Evolutionary conservation across 2,797 vertebrate species (phyloP), one percentile per base, ranked within the genome.

Genomic region (Oreochromis mossambicus): DNA sequence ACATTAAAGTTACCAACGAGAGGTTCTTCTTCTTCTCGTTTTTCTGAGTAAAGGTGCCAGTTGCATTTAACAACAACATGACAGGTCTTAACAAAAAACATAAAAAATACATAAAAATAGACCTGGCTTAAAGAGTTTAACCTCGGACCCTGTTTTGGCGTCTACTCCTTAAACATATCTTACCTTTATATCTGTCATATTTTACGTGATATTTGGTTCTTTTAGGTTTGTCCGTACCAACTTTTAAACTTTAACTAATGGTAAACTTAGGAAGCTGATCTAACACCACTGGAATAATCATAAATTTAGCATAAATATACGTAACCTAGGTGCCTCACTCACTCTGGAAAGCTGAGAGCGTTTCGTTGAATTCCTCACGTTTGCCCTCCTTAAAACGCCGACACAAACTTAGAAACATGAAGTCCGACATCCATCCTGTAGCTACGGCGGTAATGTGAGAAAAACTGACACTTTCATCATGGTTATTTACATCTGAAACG

Each of bases 341-440:
- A 97, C 97, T 91, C 80, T 96, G 78, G 29, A 95, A 90, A 13
- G 55, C 50, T 6, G 83, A 54, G 2, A 96, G 48, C 2, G 80
- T 87, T 46, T 89, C 80, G 1, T 78, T 91, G 76, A 97, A 97
- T 10, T 92, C 90, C 0, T 89, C 88, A 0, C 80, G 24, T 10
- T 92, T 81, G 1, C 66, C 79, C 3, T 95, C 92, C 50, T 91
- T 95, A 77, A 96, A 97, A 38, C 52, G 77, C 2, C 90, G 94
- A 91, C 95, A 96, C 36, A 96, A 5, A 14, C 86, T 90, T 1
- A 92, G 8, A 34, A 97, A 96, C 80, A 86, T 34, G 15, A 96
- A 97, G 77, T 97, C 96, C 9, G 93, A 5, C 51, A 96, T 96
- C 97, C 96, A 96, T 1, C 19, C 75, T 0, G 85, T 73, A 8